A percentile compares a stretch with the other conserved stretches of the same genome.
These are phyloP conservation scores for Epicampocera succincta DNA, from an alignment of 2,888 invertebrate genomes.

Conservation along the genomic window DNA sequence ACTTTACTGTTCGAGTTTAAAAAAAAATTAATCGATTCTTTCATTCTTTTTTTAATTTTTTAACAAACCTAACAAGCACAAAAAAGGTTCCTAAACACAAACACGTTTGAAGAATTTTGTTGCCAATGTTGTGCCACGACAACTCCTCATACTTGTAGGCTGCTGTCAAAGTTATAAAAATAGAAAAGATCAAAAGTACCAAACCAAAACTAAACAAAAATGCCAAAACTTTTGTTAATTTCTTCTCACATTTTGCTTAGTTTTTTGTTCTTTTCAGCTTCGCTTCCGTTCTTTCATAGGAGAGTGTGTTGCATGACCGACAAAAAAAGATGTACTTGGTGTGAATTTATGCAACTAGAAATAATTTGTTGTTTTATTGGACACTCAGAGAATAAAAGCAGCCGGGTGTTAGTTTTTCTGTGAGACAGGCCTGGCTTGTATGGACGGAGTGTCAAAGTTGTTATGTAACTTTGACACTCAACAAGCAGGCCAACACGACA, in stretches of 20 bases:
- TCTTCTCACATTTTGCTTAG: neutral
- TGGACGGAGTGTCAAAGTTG: slow-evolving; percentile 37
- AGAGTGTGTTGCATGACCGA: slow-evolving; percentile 38
- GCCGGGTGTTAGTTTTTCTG: neutral
- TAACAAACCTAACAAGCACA: too few relatives aligned
- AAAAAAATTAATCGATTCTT: too few relatives aligned
- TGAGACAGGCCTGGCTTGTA: slow-evolving; percentile 19
- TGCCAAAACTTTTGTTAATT: slow-evolving; percentile 17
- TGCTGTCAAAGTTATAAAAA: slow-evolving; percentile 34
- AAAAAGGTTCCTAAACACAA: slow-evolving; percentile 40
- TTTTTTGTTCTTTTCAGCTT: neutral
- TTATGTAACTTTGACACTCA: too few relatives aligned
- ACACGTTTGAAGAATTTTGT: slow-evolving; percentile 28
- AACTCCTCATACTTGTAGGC: slow-evolving; percentile 31
- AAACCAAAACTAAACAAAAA: slow-evolving; percentile 36
- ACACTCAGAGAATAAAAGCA: slow-evolving; percentile 10
- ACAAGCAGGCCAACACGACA: slow-evolving; percentile 1
- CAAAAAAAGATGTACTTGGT: slow-evolving; percentile 55
- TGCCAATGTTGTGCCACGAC: slow-evolving; percentile 1
- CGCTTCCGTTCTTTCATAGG: neutral
- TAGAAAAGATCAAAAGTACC: slow-evolving; percentile 30
- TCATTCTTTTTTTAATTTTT: too few relatives aligned
- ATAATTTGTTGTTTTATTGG: slow-evolving; percentile 59
- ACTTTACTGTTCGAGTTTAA: too few relatives aligned
- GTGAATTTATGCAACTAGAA: slow-evolving; percentile 65